Evolutionary conservation across 2,113 vertebrate genomes (phyloP).

Genomic region (Myotis davidii): DNA sequence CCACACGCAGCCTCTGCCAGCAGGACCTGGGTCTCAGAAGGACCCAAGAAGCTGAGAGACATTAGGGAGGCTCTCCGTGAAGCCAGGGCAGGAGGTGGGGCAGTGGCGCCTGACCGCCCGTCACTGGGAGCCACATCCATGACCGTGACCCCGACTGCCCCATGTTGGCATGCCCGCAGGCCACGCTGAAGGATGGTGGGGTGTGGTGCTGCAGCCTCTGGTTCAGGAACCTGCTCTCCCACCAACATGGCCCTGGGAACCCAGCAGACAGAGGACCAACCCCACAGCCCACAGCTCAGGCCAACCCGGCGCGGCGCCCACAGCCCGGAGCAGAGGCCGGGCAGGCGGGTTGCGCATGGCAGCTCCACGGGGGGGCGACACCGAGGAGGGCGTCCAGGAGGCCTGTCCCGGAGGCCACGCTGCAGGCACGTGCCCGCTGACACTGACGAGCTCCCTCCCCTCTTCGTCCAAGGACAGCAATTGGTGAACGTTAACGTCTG

Average conservation of each 20-base stretch:
- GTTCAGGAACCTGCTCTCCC: background rate
- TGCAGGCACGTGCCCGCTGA: background rate
- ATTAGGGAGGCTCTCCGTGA: background rate
- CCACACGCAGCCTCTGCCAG: background rate
- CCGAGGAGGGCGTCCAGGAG: background rate
- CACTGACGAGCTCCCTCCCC: background rate
- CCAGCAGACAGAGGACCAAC: background rate
- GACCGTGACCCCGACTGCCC: background rate
- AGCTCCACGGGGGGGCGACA: rapidly evolving
- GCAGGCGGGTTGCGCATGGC: background rate
- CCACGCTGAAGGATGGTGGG: too few relatives aligned
- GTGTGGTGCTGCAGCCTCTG: too few relatives aligned
- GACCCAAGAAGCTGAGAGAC: background rate
- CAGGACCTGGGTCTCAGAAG: background rate
- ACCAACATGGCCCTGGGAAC: background rate
- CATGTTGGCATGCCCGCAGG: background rate
- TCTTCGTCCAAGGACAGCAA: background rate
- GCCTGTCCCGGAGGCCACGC: background rate
- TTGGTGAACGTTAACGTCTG: background rate
- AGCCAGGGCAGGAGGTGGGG: background rate
- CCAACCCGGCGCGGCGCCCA: background rate
- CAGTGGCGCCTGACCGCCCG: background rate
- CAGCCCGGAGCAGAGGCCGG: background rate
- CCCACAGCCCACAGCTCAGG: background rate
- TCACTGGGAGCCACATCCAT: background rate